These are phyloP conservation scores for Aphelocoma coerulescens DNA, from an alignment of 2,113 vertebrate species.

Conservation along the genomic window DNA sequence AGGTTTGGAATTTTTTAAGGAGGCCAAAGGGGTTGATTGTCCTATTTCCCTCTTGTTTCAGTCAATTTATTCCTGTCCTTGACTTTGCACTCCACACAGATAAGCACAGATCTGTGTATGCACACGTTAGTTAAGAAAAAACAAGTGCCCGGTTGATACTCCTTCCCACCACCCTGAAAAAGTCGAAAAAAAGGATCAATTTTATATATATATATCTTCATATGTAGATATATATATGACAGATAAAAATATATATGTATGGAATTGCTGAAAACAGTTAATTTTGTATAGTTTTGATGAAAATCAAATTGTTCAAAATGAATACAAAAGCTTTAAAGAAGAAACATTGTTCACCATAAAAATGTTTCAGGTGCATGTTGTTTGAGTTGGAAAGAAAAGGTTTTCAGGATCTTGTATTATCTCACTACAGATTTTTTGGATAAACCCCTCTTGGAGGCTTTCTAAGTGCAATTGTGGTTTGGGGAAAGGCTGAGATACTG, in stretches of 20 bases:
- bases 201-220: background rate
- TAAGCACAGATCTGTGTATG: background rate
- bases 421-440: background rate
- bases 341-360: background rate
- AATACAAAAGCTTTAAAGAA: constrained; percentile 19
- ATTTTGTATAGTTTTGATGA: background rate
- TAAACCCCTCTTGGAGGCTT: background rate
- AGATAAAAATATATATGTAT: background rate
- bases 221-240: background rate
- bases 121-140: background rate
- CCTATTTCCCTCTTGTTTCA: background rate
- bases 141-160: background rate
- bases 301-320: background rate
- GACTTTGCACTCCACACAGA: constrained; percentile 22
- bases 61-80: background rate
- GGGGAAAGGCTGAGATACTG: background rate
- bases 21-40: background rate
- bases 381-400: background rate
- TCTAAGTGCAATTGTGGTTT: constrained; percentile 46
- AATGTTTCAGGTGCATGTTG: background rate
- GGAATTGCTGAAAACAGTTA: background rate
- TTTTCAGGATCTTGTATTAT: background rate
- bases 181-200: background rate
- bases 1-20: background rate
- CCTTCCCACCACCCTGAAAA: background rate